Conservation (phyloP, 2,797 vertebrate genomes). For the Orestias chungarensis region DNA sequence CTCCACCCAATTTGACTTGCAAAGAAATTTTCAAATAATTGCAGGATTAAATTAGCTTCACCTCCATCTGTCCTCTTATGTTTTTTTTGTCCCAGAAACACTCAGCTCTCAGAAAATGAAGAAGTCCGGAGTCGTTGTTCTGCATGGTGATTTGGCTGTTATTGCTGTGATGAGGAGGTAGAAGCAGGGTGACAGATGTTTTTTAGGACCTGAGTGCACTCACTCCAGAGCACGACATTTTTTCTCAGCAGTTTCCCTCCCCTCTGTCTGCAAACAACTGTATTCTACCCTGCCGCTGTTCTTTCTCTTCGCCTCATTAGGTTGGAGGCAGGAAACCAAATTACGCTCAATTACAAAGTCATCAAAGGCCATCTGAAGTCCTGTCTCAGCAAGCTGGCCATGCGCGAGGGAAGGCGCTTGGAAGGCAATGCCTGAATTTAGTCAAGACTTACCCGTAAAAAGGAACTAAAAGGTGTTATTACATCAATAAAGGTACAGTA, state of each 20-base stretch:
- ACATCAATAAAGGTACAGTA: slow-evolving; percentile 17
- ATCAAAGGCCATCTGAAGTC: slow-evolving; percentile 79
- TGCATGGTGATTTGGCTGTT: slow-evolving; percentile 67
- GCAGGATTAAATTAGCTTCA: slow-evolving; percentile 64
- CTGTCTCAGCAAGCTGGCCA: slow-evolving; percentile 72
- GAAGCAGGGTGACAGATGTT: slow-evolving; percentile 62
- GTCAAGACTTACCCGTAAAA: slow-evolving; percentile 10
- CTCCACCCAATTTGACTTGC: slow-evolving; percentile 28
- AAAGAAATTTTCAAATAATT: slow-evolving; percentile 54
- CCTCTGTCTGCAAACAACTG: slow-evolving; percentile 48
- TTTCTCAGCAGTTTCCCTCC: slow-evolving; percentile 13
- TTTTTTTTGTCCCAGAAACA: slow-evolving; percentile 30
- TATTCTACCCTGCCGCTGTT: slow-evolving; percentile 56
- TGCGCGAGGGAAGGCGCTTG: neutral
- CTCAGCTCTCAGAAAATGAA: slow-evolving; percentile 33
- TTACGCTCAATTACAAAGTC: slow-evolving; percentile 81
- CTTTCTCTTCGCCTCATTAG: slow-evolving; percentile 80
- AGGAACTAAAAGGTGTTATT: slow-evolving; percentile 29
- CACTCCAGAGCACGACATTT: slow-evolving; percentile 23
- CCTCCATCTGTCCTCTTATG: slow-evolving; percentile 64
- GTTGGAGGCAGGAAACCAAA: slow-evolving; percentile 81
- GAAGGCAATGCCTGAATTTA: slow-evolving; percentile 25
- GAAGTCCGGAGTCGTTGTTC: slow-evolving; percentile 40
- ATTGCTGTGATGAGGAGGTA: slow-evolving; percentile 49
- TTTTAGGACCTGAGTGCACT: slow-evolving; percentile 55